Conservation (phyloP, 2,888 invertebrate genomes). For the Chelonus formosanus region DNA sequence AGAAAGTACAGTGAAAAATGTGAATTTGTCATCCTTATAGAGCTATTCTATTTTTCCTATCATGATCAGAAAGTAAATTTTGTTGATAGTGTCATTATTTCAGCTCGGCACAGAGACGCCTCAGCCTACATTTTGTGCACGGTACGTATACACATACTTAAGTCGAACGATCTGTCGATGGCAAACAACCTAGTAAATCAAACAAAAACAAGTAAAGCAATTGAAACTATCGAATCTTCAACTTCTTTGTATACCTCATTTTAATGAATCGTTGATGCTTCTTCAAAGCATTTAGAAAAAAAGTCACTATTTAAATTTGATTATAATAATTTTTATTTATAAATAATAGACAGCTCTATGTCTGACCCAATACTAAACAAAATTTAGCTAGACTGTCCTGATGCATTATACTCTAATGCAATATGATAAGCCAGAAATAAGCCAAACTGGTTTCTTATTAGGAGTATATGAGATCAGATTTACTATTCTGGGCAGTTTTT, state of each 20-base stretch:
- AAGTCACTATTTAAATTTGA: no score
- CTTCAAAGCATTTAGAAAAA: no score
- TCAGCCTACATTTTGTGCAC: conserved; percentile 26
- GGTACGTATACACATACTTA: conserved; percentile 27
- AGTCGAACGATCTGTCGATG: conserved; percentile 12
- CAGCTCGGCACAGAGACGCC: conserved; percentile 33
- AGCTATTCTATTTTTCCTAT: neutral
- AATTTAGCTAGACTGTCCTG: no score
- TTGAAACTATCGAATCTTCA: conserved; percentile 50
- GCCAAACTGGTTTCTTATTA: no score
- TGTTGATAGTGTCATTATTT: conserved; percentile 17
- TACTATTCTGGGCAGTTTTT: no score
- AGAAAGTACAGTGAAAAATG: conserved; percentile 1
- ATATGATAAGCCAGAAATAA: no score
- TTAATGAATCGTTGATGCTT: conserved; percentile 37
- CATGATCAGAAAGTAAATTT: conserved; percentile 3
- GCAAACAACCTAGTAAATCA: conserved; percentile 30
- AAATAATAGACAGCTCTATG: no score
- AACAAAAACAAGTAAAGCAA: conserved; percentile 36
- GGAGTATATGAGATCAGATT: no score
- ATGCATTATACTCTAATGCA: no score
- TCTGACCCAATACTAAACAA: no score
- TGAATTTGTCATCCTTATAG: neutral
- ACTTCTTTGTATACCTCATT: conserved; percentile 44
- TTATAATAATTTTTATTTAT: no score